Evolutionary conservation across 2,797 vertebrate species (phyloP).

Genomic region (Sciurus carolinensis): DNA sequence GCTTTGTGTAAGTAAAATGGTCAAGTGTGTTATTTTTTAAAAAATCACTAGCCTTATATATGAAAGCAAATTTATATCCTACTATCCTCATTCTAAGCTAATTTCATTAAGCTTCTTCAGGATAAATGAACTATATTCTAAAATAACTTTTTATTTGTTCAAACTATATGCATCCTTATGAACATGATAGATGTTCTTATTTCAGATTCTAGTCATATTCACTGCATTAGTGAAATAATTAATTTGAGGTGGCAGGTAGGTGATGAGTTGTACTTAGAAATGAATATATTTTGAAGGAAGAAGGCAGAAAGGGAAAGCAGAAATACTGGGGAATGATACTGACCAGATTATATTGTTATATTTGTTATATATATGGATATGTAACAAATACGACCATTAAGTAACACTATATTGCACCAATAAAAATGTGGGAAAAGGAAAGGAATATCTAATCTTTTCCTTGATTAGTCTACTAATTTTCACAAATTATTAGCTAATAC

Average conservation of each 20-base stretch:
- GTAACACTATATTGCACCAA: too few species aligned
- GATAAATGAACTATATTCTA: not conserved
- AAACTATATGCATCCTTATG: not conserved
- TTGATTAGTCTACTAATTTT: slow-evolving; percentile 36
- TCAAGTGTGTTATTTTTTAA: not conserved
- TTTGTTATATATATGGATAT: too few species aligned
- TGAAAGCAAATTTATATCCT: not conserved
- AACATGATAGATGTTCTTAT: slow-evolving; percentile 57
- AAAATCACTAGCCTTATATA: not conserved
- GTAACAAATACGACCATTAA: too few species aligned
- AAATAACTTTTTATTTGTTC: slow-evolving; percentile 13
- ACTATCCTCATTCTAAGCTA: not conserved
- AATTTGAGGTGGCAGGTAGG: slow-evolving; percentile 46
- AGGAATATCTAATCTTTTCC: not conserved
- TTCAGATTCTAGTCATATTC: slow-evolving; percentile 47
- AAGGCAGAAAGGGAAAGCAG: too few species aligned
- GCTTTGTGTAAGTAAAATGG: not conserved
- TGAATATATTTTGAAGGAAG: not conserved
- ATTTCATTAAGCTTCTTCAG: slow-evolving; percentile 5
- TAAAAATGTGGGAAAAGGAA: too few species aligned
- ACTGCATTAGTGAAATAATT: slow-evolving; percentile 56
- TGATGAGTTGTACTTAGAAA: slow-evolving; percentile 47
- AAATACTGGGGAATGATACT: too few species aligned
- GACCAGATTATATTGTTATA: too few species aligned
- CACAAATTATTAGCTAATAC: slow-evolving; percentile 30